These are phyloP conservation scores for Drosophila vallismaia DNA, from an alignment of 2,888 invertebrate genomes.

Conservation along the genomic window DNA sequence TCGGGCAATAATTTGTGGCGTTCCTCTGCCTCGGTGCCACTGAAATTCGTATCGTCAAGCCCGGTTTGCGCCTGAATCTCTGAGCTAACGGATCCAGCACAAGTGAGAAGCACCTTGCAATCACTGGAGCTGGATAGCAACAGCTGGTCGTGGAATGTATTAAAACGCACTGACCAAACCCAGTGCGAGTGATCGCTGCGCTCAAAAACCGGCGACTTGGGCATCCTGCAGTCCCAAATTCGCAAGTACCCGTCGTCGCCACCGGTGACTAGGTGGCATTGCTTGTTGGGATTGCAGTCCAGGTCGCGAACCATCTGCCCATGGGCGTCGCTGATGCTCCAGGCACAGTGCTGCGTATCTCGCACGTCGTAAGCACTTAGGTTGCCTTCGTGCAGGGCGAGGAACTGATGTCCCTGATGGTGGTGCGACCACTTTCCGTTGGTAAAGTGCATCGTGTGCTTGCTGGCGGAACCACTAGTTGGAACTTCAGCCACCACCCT, in stretches of 20 bases:
- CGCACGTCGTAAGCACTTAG: slow-evolving; percentile 95
- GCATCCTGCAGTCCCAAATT: slow-evolving; percentile 97
- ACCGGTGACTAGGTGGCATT: slow-evolving; percentile 95
- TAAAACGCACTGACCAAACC: slow-evolving; percentile 98
- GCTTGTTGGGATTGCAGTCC: slow-evolving; percentile 99
- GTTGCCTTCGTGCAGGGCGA: slow-evolving; percentile 93
- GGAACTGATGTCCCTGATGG: slow-evolving; percentile 89
- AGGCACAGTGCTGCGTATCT: slow-evolving; percentile 89
- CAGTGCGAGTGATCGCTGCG: slow-evolving; percentile 95
- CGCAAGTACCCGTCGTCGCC: slow-evolving; percentile 98
- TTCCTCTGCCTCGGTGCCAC: slow-evolving; percentile 44
- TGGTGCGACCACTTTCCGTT: slow-evolving; percentile 98
- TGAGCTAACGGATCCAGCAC: slow-evolving; percentile 94
- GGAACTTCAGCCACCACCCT: slow-evolving; percentile 42
- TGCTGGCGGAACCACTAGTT: slow-evolving; percentile 84
- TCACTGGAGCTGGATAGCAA: slow-evolving; percentile 97
- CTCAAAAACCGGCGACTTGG: slow-evolving; percentile 90
- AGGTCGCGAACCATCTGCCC: slow-evolving; percentile 94
- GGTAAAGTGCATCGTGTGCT: slow-evolving; percentile 91
- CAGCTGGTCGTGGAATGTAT: slow-evolving; percentile 98
- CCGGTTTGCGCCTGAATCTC: slow-evolving; percentile 84
- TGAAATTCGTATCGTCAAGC: slow-evolving; percentile 31
- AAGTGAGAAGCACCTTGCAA: slow-evolving; percentile 94
- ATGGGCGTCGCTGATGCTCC: slow-evolving; percentile 94
- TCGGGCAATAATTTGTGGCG: slow-evolving; percentile 86